A percentile compares a stretch with the other conserved stretches of the same genome.
phyloP scores from a whole-genome alignment of 2,888 invertebrate genomes.

The Euclidia mi region DNA sequence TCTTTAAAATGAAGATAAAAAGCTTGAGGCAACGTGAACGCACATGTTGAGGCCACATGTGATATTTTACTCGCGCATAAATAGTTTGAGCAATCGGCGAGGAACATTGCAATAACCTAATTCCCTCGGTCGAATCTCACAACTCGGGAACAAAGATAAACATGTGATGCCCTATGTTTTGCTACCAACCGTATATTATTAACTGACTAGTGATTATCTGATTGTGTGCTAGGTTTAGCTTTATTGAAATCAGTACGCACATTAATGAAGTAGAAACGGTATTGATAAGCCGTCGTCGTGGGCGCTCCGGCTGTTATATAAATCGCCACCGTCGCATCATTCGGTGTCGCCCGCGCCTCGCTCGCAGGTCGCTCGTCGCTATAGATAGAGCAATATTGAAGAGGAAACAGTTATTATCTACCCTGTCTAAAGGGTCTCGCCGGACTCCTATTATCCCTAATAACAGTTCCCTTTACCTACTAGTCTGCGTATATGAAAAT shows the following conservation, averaged over 20 bases:
- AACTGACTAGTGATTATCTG: slow-evolving; percentile 11
- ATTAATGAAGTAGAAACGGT: slow-evolving; percentile 25
- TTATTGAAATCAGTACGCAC: slow-evolving; percentile 15
- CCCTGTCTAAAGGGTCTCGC: slow-evolving; percentile 63
- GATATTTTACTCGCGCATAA: slow-evolving; percentile 20
- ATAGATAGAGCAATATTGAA: slow-evolving; percentile 66
- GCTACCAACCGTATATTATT: slow-evolving; percentile 11
- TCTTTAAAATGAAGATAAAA: slow-evolving; percentile 17
- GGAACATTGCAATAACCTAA: slow-evolving; percentile 29
- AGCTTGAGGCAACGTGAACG: slow-evolving; percentile 4
- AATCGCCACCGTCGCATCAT: too few species aligned
- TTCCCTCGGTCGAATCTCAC: slow-evolving; percentile 22
- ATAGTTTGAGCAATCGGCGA: slow-evolving; percentile 17
- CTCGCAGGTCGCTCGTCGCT: slow-evolving; percentile 38
- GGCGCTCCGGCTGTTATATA: slow-evolving; percentile 33
- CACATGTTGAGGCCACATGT: slow-evolving; percentile 28
- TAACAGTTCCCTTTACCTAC: slow-evolving; percentile 66
- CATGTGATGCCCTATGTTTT: slow-evolving; percentile 16
- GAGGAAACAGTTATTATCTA: slow-evolving; percentile 71
- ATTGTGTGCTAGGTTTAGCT: slow-evolving; percentile 14
- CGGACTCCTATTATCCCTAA: slow-evolving; percentile 69
- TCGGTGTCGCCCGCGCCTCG: slow-evolving; percentile 29
- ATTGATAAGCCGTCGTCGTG: slow-evolving; percentile 28
- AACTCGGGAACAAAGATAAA: slow-evolving; percentile 17
- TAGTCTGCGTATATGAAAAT: slow-evolving; percentile 55